These are phyloP conservation scores for Paramisgurnus dabryanus DNA, from an alignment of 2,113 vertebrate species.

Conservation along the genomic window DNA sequence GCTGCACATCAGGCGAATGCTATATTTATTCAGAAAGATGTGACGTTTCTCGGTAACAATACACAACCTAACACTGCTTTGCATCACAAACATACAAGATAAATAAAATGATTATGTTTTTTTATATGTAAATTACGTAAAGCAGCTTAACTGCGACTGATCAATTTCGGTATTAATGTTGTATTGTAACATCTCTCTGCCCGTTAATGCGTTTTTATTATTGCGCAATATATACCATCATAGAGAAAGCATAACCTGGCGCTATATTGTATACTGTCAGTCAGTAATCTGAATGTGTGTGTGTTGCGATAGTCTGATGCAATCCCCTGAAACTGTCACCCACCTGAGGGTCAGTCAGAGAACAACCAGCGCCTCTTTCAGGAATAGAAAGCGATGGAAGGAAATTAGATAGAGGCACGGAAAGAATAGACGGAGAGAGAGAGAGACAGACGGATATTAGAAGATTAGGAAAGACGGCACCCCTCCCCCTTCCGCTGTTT, in stretches of 20 bases:
- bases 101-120: not conserved
- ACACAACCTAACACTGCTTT: not conserved
- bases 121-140: not conserved
- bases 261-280: conserved; percentile 23
- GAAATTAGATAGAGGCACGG: conserved; percentile 30
- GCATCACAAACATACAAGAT: not conserved
- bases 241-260: not conserved
- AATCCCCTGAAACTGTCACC: conserved; percentile 58
- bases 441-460: conserved; percentile 63
- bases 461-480: conserved; percentile 59
- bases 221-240: not conserved
- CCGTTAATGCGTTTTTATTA: not conserved
- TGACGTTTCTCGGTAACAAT: not conserved
- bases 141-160: not conserved
- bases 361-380: conserved; percentile 31
- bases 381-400: conserved; percentile 39
- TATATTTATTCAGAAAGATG: not conserved
- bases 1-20: not conserved
- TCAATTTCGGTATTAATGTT: not conserved
- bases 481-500: conserved; percentile 41
- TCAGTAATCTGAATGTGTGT: conserved; percentile 21
- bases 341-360: conserved; percentile 47
- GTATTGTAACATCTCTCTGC: not conserved
- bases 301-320: conserved; percentile 44
- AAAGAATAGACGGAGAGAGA: conserved; percentile 36